Evolutionary conservation across 2,888 invertebrate species (phyloP), one percentile per base, ranked within the genome.

Genomic region (Drosophila seclusa): DNA sequence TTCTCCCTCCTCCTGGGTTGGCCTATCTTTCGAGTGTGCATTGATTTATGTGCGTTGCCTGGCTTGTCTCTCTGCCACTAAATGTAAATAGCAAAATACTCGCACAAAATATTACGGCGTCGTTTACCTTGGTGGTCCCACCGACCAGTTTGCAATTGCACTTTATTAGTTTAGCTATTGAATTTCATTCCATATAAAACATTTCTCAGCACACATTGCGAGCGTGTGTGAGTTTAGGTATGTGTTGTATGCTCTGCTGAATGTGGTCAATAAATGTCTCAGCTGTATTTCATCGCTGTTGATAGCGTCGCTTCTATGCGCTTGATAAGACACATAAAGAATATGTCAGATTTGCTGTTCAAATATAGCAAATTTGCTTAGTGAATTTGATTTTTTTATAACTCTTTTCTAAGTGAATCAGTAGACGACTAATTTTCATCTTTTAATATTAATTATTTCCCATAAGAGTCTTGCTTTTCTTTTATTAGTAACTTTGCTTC

Each of bases 111-210:
- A 36, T 54, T 21, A 45, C 21, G 48, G n/a, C 38, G n/a, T 54
- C 67, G 40, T 42, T 68, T 62, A 76, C 80, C 65, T 66, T 54
- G 54, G 54, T 55, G 76, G 62, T 67, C 67, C 55, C 13, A 54
- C 42, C 54, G 54, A 27, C 16, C 76, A 70, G 61, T 82, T 45
- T 75, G 72, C 89, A 76, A 76, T 89, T 78, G 77, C 84, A 76
- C 70, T 84, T 81, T 87, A 90, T 90, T 87, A 89, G 90, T 89
- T 89, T 89, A 87, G 80, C 89, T 81, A 90, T 87, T 89, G 75
- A 87, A 89, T 87, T 80, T 75, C 42, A 42, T 21, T 40, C 24
- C n/a, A 50, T 45, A 55, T 27, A 66, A 55, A 63, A 63, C 45
- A 69, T 73, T 70, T 82, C 49, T 60, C 42, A 52, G 52, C 55